Base-by-base conservation (phyloP, 2,113 vertebrate genomes). In the Maccullochella peelii region DNA sequence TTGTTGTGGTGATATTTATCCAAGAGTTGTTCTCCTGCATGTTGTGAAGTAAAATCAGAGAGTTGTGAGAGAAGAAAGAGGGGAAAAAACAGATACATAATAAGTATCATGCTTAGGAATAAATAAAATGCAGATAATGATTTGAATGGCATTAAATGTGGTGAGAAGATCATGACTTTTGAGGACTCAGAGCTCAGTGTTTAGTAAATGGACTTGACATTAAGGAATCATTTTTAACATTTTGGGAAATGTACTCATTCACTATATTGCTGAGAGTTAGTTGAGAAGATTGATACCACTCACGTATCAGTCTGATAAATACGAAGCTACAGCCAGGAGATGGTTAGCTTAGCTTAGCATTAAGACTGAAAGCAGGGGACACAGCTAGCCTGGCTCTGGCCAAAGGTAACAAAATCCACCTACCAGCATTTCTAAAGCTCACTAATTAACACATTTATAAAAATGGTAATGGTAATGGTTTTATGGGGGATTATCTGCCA, bases 1-100 rank as follows among this genome's bases (percentile, higher is more conserved):
- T 57, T 62, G 67, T 40, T 57, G 18, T 44, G 54, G 27, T 62
- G 59, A 69, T 72, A 59, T 69, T 78, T 65, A 57, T 63, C 2
- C 12, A 61, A 58, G 52, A 62, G 25, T 15, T 54, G 25, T 25
- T 54, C 8, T 76, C 20, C 21, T 71, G 6, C 21, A 23, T 57
- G 52, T 49, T 33, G 10, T 68, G 49, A 25, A 20, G 21, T 44
- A 47, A 27, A 44, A 57, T 70, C 8, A 12, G 21, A 44, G 14
- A 8, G 52, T 23, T 69, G 33, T 47, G 7, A 3, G 12, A 20
- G n/a, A 21, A 40, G 2, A 63, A n/a, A 27, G 11, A 0, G 11
- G 8, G 1, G 11, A 5, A 25, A 27, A 16, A 57, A 49, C 15
- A 0, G 5, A 18, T 23, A 55, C 21, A 11, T n/a, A 11, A 25